These are phyloP conservation scores for Zaprionus camerounensis DNA, from an alignment of 1,140 invertebrate species.

Conservation along the genomic window DNA sequence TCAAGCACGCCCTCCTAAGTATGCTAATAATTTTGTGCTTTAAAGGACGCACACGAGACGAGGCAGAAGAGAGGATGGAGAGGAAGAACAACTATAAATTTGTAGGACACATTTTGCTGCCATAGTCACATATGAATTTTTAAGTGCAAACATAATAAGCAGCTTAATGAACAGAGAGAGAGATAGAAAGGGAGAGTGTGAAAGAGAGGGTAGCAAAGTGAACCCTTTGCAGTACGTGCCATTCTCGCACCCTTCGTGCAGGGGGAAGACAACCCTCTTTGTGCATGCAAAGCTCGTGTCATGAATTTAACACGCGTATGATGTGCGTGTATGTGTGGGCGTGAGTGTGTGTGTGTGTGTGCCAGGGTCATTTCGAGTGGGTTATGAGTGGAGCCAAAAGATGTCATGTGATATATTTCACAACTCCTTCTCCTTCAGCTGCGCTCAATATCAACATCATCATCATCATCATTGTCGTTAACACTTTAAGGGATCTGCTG, in stretches of 20 bases:
- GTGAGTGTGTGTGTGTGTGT: background rate
- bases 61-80: background rate
- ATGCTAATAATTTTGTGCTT: conserved; percentile 71
- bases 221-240: conserved; percentile 47
- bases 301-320: conserved; percentile 72
- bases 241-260: conserved; percentile 39
- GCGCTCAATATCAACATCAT: conserved; percentile 23
- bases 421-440: conserved; percentile 22
- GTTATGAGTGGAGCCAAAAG: conserved; percentile 14
- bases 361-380: conserved; percentile 18
- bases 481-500: conserved; percentile 60
- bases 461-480: conserved; percentile 47
- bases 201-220: conserved; percentile 1
- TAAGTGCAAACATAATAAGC: conserved; percentile 83
- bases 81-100: conserved; percentile 41
- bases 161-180: conserved; percentile 74
- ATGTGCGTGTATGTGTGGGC: conserved; percentile 20
- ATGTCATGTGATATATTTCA: conserved; percentile 40
- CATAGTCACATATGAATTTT: conserved; percentile 80
- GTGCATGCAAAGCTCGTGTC: conserved; percentile 62
- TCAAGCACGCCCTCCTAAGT: conserved; percentile 55
- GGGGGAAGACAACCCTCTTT: conserved; percentile 61
- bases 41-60: conserved; percentile 18
- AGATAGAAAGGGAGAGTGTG: background rate
- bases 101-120: conserved; percentile 69